phyloP scores from a whole-genome alignment of 2,797 vertebrate genomes.

The Silurus aristotelis region DNA sequence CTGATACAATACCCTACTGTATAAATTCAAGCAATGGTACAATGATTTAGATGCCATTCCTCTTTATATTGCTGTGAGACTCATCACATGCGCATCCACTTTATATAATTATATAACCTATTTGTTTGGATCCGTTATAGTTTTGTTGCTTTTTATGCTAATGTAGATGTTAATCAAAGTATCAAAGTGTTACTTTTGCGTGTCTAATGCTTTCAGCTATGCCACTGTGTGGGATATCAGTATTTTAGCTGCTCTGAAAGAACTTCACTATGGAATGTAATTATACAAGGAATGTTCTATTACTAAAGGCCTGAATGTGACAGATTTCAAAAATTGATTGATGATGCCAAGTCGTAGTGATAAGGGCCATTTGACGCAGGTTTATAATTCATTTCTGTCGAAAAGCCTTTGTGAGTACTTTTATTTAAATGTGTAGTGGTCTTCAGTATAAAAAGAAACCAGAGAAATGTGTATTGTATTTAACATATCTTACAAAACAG shows the following conservation, averaged over 20 bases:
- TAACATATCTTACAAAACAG: constrained; percentile 5
- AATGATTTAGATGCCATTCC: constrained; percentile 8
- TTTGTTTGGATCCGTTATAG: not conserved
- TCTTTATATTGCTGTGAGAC: constrained; percentile 17
- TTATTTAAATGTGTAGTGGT: constrained; percentile 44
- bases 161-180: not conserved
- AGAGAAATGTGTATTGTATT: constrained; percentile 23
- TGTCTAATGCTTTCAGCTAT: constrained; percentile 14
- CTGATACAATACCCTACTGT: not conserved
- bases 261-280: constrained; percentile 33
- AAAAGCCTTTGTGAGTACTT: constrained; percentile 30
- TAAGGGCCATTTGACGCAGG: constrained; percentile 29
- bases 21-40: not conserved
- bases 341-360: constrained; percentile 25
- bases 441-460: constrained; percentile 34
- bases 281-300: constrained; percentile 43
- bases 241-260: constrained; percentile 6
- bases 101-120: constrained; percentile 17
- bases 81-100: not conserved
- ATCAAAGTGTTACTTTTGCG: not conserved
- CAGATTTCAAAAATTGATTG: constrained; percentile 30
- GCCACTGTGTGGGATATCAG: constrained; percentile 11
- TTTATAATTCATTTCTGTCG: constrained; percentile 43
- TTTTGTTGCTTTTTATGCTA: not conserved
- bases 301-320: constrained; percentile 35